Evolutionary conservation across 2,888 invertebrate genomes (phyloP).

Genomic region (Malacosoma neustria): DNA sequence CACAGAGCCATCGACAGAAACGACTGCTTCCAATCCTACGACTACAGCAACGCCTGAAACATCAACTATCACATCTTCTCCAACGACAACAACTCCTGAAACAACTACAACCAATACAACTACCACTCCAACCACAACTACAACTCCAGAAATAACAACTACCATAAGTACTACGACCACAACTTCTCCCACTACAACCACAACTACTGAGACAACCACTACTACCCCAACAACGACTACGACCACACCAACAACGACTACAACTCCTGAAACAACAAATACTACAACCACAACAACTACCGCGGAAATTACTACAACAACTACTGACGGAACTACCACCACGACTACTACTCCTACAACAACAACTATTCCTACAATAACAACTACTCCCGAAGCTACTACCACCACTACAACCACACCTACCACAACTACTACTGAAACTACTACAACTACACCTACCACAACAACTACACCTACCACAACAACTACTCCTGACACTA

Average conservation of each 20-base stretch:
- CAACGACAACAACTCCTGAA: conserved; percentile 3
- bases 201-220: not conserved
- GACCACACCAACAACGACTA: conserved; percentile 1
- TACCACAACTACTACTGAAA: conserved; percentile 2
- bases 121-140: conserved; percentile 1
- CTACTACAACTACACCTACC: conserved; percentile 1
- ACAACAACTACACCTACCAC: conserved; percentile 1
- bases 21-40: not conserved
- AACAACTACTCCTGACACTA: conserved; percentile 3
- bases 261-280: not conserved
- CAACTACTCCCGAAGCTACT: not conserved
- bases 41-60: conserved; percentile 6
- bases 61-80: conserved; percentile 1
- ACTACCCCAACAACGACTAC: conserved; percentile 2
- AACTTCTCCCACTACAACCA: conserved; percentile 1
- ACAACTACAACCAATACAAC: not conserved
- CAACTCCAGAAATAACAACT: not conserved
- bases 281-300: not conserved
- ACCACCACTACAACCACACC: not conserved
- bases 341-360: conserved; percentile 1
- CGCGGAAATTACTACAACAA: conserved; percentile 1
- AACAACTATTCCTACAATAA: not conserved
- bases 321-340: conserved; percentile 1
- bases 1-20: not conserved
- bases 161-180: conserved; percentile 1